These are phyloP conservation scores for Bucorvus abyssinicus DNA, from an alignment of 2,797 vertebrate genomes.

Conservation along the genomic window DNA sequence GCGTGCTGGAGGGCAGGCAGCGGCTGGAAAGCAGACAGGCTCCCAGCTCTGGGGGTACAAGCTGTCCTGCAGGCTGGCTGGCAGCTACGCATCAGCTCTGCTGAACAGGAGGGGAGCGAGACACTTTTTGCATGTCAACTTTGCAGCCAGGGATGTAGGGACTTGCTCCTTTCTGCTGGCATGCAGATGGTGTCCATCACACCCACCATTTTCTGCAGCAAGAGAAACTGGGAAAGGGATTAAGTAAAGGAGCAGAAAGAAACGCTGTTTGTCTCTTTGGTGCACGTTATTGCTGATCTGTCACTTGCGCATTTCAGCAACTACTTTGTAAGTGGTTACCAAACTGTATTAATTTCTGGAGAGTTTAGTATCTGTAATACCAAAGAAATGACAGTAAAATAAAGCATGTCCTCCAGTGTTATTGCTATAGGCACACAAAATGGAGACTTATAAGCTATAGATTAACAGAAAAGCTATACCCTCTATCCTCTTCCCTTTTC, in stretches of 20 bases:
- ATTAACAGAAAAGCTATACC: neutral
- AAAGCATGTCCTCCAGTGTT: neutral
- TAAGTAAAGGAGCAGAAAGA: neutral
- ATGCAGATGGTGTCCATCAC: neutral
- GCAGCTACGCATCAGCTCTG: neutral
- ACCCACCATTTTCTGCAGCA: neutral
- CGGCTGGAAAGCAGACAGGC: neutral
- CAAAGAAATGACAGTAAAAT: neutral
- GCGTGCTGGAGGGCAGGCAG: slow-evolving; percentile 55
- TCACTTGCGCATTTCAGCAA: neutral
- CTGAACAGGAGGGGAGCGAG: neutral
- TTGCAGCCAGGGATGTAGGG: neutral
- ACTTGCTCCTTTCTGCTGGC: neutral
- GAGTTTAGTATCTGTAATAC: neutral
- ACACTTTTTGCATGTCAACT: neutral
- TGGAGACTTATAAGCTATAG: neutral
- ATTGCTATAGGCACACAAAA: neutral
- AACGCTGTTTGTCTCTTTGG: neutral
- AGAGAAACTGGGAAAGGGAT: neutral
- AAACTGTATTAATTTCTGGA: neutral
- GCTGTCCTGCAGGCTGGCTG: neutral
- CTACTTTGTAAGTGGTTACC: neutral
- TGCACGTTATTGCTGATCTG: neutral
- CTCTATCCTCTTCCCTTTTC: neutral
- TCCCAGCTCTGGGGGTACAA: slow-evolving; percentile 18